Base-by-base conservation (phyloP, 2,797 vertebrate genomes). In the Cirrhinus mrigala region DNA sequence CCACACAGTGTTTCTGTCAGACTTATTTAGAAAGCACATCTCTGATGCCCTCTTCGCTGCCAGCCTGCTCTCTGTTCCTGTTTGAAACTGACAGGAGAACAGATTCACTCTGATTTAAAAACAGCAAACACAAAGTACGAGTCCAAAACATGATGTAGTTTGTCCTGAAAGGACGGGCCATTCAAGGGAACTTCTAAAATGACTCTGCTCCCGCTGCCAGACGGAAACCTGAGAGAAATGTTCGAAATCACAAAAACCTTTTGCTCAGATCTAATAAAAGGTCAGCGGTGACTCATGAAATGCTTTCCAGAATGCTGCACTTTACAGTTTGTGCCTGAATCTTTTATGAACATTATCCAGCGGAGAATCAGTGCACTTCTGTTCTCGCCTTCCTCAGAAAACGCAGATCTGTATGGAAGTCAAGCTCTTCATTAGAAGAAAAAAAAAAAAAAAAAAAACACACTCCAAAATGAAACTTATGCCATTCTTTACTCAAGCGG, bases 251-350 rank as follows among this genome's bases (percentile, higher is more conserved):
- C 71, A 73, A 68, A 52, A 16, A 15, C 78, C 46, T 8, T 74
- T 20, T 71, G 58, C 58, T 85, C n/a, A 27, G 86, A 87, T 89
- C 71, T 58, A 88, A 66, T 64, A 89, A 91, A 89, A 85, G 82
- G 74, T 81, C 89, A 88, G 84, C 83, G 33, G 81, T 88, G 81
- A 90, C 74, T 89, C 88, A 88, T 85, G 90, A 88, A 93, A 90
- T 85, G 85, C 86, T 83, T 86, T 76, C 88, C 68, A 52, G 60
- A 80, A 80, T 52, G 46, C 78, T 85, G 89, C 91, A 92, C 91
- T 94, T 91, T 90, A 76, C 84, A 90, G 84, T 91, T 90, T 90
- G 85, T 77, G 40, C 83, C 79, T 94, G 89, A 94, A 94, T 92
- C 81, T 91, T 94, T 94, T 82, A 94, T 93, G 91, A 91, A 88